These are phyloP conservation scores for Planococcus citri DNA, from an alignment of 1,140 invertebrate species.

Conservation along the genomic window DNA sequence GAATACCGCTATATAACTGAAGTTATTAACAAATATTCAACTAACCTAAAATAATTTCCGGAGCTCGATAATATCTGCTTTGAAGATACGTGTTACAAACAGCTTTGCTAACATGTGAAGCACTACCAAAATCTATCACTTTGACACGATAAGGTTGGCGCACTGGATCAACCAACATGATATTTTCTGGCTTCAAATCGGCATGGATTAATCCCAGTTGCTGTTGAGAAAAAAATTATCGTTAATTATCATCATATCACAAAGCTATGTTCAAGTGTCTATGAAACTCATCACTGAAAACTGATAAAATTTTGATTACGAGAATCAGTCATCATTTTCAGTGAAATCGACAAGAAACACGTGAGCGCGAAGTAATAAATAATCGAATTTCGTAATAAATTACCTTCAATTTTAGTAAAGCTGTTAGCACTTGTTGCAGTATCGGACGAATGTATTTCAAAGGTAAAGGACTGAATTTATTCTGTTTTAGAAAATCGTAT, in stretches of 20 bases:
- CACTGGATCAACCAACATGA: constrained; percentile 96
- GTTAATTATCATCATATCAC: too few species aligned
- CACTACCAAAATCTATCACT: constrained; percentile 99
- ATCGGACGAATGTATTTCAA: constrained; percentile 98
- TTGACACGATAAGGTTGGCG: constrained; percentile 94
- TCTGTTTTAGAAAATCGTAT: constrained; percentile 99
- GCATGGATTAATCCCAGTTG: constrained; percentile 98
- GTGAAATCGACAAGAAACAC: too few species aligned
- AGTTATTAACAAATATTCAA: too few species aligned
- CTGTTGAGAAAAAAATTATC: constrained; percentile 39
- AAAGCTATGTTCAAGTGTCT: too few species aligned
- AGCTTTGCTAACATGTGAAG: constrained; percentile 96
- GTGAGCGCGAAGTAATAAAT: background rate
- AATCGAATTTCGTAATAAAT: constrained; percentile 13
- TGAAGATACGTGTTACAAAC: constrained; percentile 99
- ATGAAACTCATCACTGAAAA: too few species aligned
- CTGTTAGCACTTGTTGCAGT: constrained; percentile 87
- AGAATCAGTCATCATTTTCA: too few species aligned
- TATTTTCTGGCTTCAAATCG: constrained; percentile 99
- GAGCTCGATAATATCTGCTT: constrained; percentile 96
- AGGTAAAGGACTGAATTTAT: constrained; percentile 96
- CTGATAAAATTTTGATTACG: too few species aligned
- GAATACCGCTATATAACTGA: too few species aligned
- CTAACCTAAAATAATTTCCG: constrained; percentile 89
- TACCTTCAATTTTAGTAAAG: constrained; percentile 92